These are phyloP conservation scores for Tetragnatha versicolor DNA, from an alignment of 1,140 invertebrate species.

Conservation along the genomic window DNA sequence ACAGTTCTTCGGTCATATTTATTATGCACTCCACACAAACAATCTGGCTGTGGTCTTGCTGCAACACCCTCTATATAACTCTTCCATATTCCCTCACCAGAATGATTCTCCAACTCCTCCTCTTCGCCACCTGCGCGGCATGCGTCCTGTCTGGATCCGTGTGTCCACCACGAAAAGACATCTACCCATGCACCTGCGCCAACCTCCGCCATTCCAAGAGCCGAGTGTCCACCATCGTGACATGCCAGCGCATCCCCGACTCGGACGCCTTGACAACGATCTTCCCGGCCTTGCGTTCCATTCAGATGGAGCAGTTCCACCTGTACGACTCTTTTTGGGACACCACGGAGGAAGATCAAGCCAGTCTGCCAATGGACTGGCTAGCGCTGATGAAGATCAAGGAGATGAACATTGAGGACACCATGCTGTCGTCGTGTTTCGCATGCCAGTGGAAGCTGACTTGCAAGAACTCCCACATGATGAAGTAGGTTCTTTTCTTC, in stretches of 20 bases:
- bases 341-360: neutral
- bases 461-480: neutral
- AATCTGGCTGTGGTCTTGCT: too few relatives aligned
- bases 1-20: too few relatives aligned
- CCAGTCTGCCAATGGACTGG: neutral
- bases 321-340: constrained; percentile 39
- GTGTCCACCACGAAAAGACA: constrained; percentile 17
- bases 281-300: neutral
- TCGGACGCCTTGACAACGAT: neutral
- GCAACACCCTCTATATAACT: too few relatives aligned
- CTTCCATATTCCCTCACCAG: too few relatives aligned
- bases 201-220: neutral
- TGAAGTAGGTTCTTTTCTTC: neutral
- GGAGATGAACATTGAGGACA: constrained; percentile 18
- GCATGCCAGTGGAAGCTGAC: constrained; percentile 11
- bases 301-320: constrained; percentile 23
- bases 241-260: neutral
- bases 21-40: too few relatives aligned
- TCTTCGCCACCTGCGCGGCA: neutral
- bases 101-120: neutral
- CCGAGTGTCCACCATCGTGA: neutral
- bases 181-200: constrained; percentile 29
- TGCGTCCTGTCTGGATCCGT: neutral
- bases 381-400: neutral
- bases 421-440: neutral